Evolutionary conservation across 2,888 invertebrate genomes (phyloP).

Genomic region (Artemia sp.): DNA sequence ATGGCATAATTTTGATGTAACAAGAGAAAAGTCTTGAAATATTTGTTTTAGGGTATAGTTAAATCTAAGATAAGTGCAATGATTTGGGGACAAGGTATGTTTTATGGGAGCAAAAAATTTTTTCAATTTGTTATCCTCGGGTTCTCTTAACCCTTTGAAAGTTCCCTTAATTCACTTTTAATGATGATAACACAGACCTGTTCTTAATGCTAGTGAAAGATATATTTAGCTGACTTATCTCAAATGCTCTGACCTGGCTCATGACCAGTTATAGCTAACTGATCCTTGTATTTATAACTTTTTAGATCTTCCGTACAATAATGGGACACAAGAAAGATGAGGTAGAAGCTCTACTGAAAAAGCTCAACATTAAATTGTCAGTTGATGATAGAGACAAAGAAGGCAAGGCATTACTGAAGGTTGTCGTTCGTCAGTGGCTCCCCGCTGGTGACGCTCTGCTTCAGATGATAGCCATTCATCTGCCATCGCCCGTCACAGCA

Average conservation of each 20-base stretch:
- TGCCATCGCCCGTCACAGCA: conserved; percentile 96
- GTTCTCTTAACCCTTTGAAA: background rate
- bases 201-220: conserved; percentile 24
- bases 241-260: background rate
- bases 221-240: conserved; percentile 20
- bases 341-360: conserved; percentile 64
- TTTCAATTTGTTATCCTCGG: no score
- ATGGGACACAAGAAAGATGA: conserved; percentile 95
- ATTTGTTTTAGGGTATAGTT: no score
- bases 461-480: conserved; percentile 99
- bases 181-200: conserved; percentile 26
- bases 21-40: no score
- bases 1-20: no score
- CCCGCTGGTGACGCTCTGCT: conserved; percentile 98
- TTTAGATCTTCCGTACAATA: conserved; percentile 51
- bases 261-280: background rate
- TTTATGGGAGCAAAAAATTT: no score
- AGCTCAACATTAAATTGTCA: conserved; percentile 77
- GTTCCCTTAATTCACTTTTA: background rate
- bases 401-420: conserved; percentile 86
- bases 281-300: conserved; percentile 18
- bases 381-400: conserved; percentile 91
- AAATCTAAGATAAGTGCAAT: no score
- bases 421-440: conserved; percentile 97
- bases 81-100: no score